phyloP scores from a whole-genome alignment of 2,113 vertebrate species.

The Anarrhichthys ocellatus region DNA sequence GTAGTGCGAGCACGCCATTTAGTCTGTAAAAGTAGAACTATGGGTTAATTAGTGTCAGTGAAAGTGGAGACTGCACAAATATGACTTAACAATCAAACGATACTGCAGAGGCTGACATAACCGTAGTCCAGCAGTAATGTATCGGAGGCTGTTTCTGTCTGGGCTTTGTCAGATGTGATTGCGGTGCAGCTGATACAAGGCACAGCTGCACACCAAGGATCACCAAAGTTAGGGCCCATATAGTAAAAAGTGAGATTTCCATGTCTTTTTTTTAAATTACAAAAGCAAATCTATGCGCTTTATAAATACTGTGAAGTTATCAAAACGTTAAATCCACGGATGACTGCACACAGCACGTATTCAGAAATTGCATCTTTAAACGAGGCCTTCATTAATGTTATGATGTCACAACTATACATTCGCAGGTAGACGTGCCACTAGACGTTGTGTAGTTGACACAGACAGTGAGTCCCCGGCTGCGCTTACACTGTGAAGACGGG shows the following conservation, averaged over 20 bases:
- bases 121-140: background rate
- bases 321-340: background rate
- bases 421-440: background rate
- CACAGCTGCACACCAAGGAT: background rate
- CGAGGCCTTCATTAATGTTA: background rate
- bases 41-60: slow-evolving; percentile 1
- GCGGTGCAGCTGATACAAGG: background rate
- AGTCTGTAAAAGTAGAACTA: background rate
- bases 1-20: slow-evolving; percentile 1
- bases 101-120: background rate
- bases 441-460: no score
- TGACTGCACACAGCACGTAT: background rate
- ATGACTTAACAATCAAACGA: slow-evolving; percentile 9
- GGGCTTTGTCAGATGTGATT: slow-evolving; percentile 7
- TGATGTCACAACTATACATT: background rate
- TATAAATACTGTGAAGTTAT: background rate
- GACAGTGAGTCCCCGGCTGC: no score
- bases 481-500: no score
- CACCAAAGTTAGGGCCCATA: background rate
- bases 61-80: slow-evolving; percentile 20
- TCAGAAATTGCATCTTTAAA: background rate
- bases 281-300: background rate
- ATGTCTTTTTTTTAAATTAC: background rate
- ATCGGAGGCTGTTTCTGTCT: background rate
- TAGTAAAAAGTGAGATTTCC: background rate